These are phyloP conservation scores for Eulemur rubriventer DNA, from an alignment of 2,797 vertebrate genomes.

Conservation along the genomic window DNA sequence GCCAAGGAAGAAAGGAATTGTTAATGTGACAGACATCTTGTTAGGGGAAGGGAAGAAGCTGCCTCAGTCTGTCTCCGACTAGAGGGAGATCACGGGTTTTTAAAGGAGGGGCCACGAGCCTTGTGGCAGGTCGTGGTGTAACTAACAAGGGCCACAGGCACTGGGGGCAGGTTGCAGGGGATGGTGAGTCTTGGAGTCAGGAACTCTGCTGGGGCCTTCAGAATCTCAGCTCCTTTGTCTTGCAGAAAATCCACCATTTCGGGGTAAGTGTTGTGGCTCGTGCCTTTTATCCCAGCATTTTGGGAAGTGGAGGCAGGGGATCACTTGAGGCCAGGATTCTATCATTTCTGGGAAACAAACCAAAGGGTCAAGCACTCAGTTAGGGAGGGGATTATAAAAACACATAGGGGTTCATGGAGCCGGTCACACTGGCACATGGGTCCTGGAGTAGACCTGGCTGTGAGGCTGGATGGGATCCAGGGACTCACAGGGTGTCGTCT, in stretches of 20 bases:
- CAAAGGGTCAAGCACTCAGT: not conserved
- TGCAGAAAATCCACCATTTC: not conserved
- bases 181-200: not conserved
- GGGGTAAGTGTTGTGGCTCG: not conserved
- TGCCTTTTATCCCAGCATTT: not conserved
- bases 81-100: not conserved
- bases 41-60: not conserved
- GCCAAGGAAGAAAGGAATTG: not conserved
- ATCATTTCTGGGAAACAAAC: not conserved
- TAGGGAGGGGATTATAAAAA: not conserved
- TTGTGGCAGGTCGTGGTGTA: no score
- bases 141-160: no score
- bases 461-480: no score
- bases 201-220: not conserved
- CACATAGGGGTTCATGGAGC: no score
- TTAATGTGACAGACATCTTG: not conserved
- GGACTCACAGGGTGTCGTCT: not conserved
- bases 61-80: not conserved
- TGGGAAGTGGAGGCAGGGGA: not conserved
- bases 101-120: not conserved
- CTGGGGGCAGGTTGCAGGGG: no score
- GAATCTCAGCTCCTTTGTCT: not conserved
- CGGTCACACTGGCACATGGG: rapidly evolving
- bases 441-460: not conserved
- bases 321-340: not conserved